Conservation (phyloP, 2,797 vertebrate genomes). For the Gorsachius magnificus region DNA sequence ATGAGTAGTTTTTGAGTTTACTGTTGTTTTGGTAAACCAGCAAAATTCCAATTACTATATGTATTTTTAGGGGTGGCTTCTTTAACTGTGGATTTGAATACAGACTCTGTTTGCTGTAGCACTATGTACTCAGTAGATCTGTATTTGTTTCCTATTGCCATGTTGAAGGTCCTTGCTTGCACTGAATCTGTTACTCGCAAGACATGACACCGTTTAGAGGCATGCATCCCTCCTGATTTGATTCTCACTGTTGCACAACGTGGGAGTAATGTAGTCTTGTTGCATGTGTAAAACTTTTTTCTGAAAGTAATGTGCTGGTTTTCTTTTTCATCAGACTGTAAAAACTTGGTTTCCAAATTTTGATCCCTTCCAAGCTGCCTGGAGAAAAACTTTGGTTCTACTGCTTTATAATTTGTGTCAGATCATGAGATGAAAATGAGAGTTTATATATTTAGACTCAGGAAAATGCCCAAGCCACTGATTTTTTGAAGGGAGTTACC, state of each 20-base stretch:
- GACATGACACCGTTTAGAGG: neutral
- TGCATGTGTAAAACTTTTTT: neutral
- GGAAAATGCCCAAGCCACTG: neutral
- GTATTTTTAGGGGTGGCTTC: neutral
- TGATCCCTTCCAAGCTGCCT: neutral
- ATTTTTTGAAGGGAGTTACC: neutral
- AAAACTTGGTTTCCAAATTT: neutral
- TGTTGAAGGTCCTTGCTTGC: neutral
- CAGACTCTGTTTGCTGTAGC: neutral
- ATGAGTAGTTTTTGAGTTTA: neutral
- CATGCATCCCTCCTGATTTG: accelerated
- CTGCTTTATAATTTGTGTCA: neutral
- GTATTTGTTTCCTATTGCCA: neutral
- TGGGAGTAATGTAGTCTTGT: neutral
- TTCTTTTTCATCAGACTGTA: neutral
- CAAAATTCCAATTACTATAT: neutral
- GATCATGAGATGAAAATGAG: neutral
- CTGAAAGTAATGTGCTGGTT: neutral
- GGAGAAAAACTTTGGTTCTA: neutral
- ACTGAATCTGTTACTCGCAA: neutral
- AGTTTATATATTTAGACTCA: neutral
- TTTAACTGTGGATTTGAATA: neutral
- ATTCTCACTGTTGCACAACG: neutral
- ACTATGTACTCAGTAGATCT: neutral
- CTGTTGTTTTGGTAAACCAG: neutral